phyloP scores from a whole-genome alignment of 2,797 vertebrate species.

The Rhyacichthys aspro region DNA sequence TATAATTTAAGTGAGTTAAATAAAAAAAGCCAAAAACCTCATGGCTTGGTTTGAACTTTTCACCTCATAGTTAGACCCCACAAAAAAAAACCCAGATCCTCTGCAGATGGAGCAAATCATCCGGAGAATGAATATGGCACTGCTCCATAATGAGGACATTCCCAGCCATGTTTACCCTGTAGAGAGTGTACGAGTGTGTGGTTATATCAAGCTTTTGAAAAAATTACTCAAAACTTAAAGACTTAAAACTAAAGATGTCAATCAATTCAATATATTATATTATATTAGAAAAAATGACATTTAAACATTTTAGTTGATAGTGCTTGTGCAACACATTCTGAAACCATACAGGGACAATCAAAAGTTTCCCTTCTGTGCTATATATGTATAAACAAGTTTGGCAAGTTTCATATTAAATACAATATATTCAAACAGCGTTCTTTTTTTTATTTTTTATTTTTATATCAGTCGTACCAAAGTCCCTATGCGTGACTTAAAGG shows the following conservation, averaged over 20 bases:
- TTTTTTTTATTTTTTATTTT: too few species aligned
- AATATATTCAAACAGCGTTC: too few species aligned
- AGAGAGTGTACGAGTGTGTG: conserved; percentile 7
- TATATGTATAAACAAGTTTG: neutral
- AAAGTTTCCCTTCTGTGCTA: neutral
- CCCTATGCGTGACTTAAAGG: too few species aligned
- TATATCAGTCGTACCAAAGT: too few species aligned
- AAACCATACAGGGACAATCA: too few species aligned
- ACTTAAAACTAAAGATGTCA: too few species aligned
- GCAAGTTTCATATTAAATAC: too few species aligned
- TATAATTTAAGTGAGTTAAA: neutral
- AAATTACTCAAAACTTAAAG: too few species aligned
- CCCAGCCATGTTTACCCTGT: conserved; percentile 25
- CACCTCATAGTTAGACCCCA: conserved; percentile 30
- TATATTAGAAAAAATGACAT: too few species aligned
- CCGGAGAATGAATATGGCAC: conserved; percentile 45
- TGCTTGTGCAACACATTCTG: too few species aligned
- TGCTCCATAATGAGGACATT: conserved; percentile 32
- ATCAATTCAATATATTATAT: too few species aligned
- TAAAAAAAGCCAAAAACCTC: conserved; percentile 29
- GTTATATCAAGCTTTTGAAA: conserved; percentile 17
- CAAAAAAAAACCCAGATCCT: conserved; percentile 41
- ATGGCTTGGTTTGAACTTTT: conserved; percentile 32
- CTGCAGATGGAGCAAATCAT: conserved; percentile 58
- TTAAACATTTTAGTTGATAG: too few species aligned